These are phyloP conservation scores for Cichladusa arquata DNA, from an alignment of 2,113 vertebrate genomes.

Conservation along the genomic window DNA sequence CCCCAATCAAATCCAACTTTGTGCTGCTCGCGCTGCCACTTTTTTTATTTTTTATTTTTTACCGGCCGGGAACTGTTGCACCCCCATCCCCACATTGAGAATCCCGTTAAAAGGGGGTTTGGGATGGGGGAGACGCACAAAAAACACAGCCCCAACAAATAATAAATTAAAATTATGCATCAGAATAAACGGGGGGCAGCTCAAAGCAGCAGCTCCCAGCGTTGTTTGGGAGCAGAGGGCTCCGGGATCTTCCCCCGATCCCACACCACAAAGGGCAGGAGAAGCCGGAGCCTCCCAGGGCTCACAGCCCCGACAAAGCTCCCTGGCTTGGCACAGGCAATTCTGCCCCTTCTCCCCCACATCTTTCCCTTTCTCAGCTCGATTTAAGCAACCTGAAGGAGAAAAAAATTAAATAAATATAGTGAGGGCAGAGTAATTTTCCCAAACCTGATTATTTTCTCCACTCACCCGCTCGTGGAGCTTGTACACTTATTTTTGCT, in stretches of 20 bases:
- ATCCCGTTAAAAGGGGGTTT: background rate
- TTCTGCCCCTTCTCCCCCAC: background rate
- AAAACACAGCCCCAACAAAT: background rate
- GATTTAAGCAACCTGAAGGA: background rate
- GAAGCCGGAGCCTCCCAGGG: constrained; percentile 8
- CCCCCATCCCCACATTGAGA: background rate
- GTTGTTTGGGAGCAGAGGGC: background rate
- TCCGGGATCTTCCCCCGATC: background rate
- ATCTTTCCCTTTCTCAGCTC: background rate
- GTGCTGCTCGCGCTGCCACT: background rate
- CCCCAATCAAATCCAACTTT: background rate
- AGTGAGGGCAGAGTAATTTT: background rate
- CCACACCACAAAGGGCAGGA: constrained; percentile 15
- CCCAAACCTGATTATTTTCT: background rate
- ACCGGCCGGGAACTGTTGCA: background rate
- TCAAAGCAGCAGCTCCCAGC: background rate
- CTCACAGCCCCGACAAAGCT: background rate
- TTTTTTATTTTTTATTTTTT: background rate
- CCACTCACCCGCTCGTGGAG: background rate
- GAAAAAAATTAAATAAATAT: background rate
- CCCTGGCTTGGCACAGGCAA: background rate
- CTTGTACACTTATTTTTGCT: rapidly evolving
- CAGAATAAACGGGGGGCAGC: background rate
- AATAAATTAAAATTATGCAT: background rate
- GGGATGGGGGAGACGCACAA: background rate